A percentile compares a stretch with the other conserved stretches of the same genome.
Evolutionary conservation across 2,888 invertebrate genomes (phyloP).

Genomic region (Theretra japonica): DNA sequence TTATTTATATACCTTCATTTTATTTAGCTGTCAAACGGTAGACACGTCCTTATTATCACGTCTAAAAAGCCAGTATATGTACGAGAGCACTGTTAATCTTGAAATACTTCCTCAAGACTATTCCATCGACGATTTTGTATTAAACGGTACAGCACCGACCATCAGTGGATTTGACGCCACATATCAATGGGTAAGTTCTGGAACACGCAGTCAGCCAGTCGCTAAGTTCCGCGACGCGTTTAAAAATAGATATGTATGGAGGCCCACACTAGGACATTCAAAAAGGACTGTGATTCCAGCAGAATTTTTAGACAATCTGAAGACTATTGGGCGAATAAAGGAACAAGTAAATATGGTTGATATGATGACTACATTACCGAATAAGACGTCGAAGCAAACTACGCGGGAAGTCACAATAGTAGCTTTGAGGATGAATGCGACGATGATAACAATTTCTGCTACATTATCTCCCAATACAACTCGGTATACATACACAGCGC

Average conservation of each 20-base stretch:
- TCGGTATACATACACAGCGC: no score
- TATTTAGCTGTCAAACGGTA: background rate
- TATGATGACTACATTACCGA: background rate
- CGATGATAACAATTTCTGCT: background rate
- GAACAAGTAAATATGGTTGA: background rate
- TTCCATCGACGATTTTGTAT: constrained; percentile 34
- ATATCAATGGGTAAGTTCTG: background rate
- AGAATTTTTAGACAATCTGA: background rate
- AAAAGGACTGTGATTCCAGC: background rate
- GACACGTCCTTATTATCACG: constrained; percentile 46
- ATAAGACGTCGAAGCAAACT: background rate
- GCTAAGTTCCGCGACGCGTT: background rate
- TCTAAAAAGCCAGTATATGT: constrained; percentile 45
- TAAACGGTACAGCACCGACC: background rate
- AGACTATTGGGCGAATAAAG: background rate
- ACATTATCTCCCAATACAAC: background rate
- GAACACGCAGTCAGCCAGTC: background rate
- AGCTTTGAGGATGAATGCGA: background rate
- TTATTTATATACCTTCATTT: background rate
- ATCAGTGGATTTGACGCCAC: background rate
- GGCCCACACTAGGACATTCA: background rate
- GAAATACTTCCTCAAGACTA: constrained; percentile 50
- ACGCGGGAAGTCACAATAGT: background rate
- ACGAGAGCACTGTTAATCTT: constrained; percentile 39
- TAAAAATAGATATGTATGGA: background rate